These are phyloP conservation scores for Acrocephalus arundinaceus DNA, from an alignment of 2,113 vertebrate genomes.

Conservation along the genomic window DNA sequence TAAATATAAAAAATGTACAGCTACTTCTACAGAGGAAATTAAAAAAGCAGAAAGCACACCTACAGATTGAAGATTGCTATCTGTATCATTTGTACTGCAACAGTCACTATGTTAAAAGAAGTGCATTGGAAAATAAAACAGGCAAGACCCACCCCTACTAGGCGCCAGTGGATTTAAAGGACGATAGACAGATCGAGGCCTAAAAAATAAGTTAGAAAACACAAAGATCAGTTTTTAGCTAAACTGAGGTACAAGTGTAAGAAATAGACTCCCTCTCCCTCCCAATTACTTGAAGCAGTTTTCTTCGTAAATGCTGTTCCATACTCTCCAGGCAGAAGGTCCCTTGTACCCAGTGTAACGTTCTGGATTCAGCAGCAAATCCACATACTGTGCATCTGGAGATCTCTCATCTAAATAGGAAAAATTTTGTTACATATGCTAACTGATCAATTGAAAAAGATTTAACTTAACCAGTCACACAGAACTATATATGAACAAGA, in stretches of 20 bases:
- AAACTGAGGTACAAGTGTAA: neutral
- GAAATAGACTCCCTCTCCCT: neutral
- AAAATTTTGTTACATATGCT: neutral
- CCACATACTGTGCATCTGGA: constrained; percentile 91
- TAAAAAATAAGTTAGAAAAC: constrained; percentile 63
- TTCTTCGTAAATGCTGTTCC: constrained; percentile 98
- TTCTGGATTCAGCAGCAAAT: constrained; percentile 91
- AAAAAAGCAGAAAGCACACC: neutral
- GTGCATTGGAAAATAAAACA: constrained; percentile 8
- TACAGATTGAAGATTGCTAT: neutral
- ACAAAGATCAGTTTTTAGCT: constrained; percentile 8
- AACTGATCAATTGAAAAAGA: neutral
- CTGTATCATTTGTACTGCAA: neutral
- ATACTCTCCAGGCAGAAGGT: constrained; percentile 92
- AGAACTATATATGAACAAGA: neutral
- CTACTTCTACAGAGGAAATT: neutral
- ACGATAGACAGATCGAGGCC: constrained; percentile 94
- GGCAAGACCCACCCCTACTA: constrained; percentile 80
- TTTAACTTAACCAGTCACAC: neutral
- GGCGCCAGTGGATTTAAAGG: constrained; percentile 93
- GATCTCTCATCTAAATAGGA: constrained; percentile 85
- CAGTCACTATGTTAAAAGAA: neutral
- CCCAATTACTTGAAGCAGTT: constrained; percentile 96
- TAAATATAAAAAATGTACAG: neutral
- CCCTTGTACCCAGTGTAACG: constrained; percentile 94